A percentile compares a stretch with the other conserved stretches of the same genome.
phyloP scores from a whole-genome alignment of 2,797 vertebrate genomes.

The Borostomias antarcticus region DNA sequence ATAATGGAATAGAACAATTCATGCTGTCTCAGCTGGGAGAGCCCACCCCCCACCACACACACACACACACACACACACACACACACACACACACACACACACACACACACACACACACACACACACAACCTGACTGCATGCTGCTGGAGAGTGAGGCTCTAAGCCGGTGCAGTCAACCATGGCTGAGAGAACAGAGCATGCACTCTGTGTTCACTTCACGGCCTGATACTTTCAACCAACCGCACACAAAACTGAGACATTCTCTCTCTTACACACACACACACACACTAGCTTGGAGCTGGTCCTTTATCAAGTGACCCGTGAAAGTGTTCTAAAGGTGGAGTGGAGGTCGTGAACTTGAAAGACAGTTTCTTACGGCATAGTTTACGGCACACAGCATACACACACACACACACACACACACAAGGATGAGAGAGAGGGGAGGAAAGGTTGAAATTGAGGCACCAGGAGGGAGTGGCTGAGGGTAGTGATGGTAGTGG shows the following conservation, averaged over 20 bases:
- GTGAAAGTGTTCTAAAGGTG: neutral
- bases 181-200: neutral
- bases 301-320: neutral
- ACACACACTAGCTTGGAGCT: neutral
- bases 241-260: neutral
- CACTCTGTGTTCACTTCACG: slow-evolving; percentile 2
- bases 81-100: neutral
- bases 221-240: neutral
- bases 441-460: neutral
- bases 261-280: neutral
- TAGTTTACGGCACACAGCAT: neutral
- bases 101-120: neutral
- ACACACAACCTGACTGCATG: neutral
- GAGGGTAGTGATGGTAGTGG: too few species aligned
- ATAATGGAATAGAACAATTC: neutral
- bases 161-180: neutral
- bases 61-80: neutral
- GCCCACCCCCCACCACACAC: neutral
- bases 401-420: neutral
- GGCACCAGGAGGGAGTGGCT: too few species aligned
- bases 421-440: neutral
- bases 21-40: neutral
- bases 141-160: neutral
- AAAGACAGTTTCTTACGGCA: neutral
- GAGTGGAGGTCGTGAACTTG: neutral